phyloP scores from a whole-genome alignment of 2,797 vertebrate species.

The Tragelaphus oryx region DNA sequence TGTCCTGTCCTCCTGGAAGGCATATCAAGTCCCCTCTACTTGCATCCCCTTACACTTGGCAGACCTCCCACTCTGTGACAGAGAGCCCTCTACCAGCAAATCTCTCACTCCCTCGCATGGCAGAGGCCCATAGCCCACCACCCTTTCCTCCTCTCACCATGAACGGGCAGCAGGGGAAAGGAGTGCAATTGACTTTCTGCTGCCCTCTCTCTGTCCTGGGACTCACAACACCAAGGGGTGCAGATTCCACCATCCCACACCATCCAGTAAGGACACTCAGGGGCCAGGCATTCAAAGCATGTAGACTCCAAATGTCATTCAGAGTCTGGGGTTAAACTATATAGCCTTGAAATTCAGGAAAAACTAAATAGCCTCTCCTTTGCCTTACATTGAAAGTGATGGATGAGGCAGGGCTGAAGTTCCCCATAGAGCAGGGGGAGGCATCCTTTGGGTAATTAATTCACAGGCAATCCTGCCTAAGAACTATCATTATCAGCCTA shows the following conservation, averaged over 20 bases:
- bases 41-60: not conserved
- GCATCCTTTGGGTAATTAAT: not conserved
- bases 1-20: not conserved
- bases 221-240: not conserved
- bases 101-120: not conserved
- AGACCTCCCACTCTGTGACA: not conserved
- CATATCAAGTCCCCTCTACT: not conserved
- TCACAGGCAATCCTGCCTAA: not conserved
- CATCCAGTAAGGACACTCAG: not conserved
- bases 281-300: rapidly evolving
- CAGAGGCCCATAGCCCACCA: not conserved
- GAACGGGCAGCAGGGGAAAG: not conserved
- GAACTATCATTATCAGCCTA: not conserved
- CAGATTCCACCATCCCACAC: not conserved
- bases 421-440: not conserved
- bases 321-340: not conserved
- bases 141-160: not conserved
- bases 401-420: not conserved
- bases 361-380: not conserved
- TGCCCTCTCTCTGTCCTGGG: not conserved
- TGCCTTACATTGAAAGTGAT: not conserved
- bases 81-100: not conserved
- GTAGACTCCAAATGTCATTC: not conserved
- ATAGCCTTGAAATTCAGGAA: not conserved
- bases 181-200: not conserved